These are phyloP conservation scores for Enteromius paludinosus DNA, from an alignment of 2,797 vertebrate genomes.

Conservation along the genomic window DNA sequence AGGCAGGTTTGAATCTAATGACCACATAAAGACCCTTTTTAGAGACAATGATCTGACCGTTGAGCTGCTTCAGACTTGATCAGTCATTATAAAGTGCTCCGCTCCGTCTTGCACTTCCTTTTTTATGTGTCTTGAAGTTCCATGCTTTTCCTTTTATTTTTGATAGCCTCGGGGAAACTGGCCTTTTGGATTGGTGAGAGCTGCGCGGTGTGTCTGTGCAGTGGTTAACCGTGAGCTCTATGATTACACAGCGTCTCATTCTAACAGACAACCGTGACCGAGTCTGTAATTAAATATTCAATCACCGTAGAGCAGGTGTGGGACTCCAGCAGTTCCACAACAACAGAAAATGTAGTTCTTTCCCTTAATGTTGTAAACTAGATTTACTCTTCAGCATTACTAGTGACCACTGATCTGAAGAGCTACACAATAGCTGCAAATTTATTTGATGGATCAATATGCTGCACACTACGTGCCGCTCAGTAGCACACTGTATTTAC, in stretches of 20 bases:
- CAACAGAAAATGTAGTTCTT: constrained; percentile 4
- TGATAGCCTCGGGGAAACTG: constrained; percentile 9
- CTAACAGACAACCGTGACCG: constrained; percentile 38
- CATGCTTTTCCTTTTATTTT: constrained; percentile 24
- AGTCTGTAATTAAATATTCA: constrained; percentile 46
- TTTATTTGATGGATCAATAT: constrained; percentile 71
- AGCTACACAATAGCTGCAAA: constrained; percentile 48
- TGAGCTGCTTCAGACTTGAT: constrained; percentile 49
- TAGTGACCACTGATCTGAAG: constrained; percentile 44
- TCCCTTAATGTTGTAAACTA: constrained; percentile 20
- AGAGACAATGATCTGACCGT: constrained; percentile 47
- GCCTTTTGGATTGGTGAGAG: constrained; percentile 6
- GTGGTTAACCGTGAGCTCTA: constrained; percentile 34
- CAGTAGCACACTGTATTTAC: constrained; percentile 78
- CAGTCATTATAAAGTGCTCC: constrained; percentile 23
- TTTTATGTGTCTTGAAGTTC: constrained; percentile 11
- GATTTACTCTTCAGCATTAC: constrained; percentile 36
- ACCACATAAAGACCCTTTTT: constrained; percentile 45
- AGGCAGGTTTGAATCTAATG: constrained; percentile 55
- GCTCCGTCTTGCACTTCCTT: constrained; percentile 19
- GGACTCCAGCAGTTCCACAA: constrained; percentile 23
- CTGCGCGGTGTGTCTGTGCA: not conserved
- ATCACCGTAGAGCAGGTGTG: constrained; percentile 34
- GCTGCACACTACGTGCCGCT: constrained; percentile 69
- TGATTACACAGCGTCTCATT: constrained; percentile 38